These are phyloP conservation scores for Marmota flaviventris DNA, from an alignment of 2,113 vertebrate species.

Conservation along the genomic window DNA sequence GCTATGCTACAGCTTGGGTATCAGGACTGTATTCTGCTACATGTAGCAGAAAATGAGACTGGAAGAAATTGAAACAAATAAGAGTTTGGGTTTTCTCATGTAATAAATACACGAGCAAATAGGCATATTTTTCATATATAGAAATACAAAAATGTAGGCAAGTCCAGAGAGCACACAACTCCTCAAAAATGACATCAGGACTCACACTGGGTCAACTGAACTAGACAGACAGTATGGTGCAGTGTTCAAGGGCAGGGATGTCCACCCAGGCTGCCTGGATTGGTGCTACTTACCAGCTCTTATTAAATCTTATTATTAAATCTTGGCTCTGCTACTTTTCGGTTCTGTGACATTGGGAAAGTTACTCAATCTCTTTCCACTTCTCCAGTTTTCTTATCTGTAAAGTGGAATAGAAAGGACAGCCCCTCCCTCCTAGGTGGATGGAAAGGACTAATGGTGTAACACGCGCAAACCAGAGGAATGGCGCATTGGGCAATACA, in stretches of 20 bases:
- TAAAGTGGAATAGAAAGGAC: background rate
- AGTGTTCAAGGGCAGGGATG: background rate
- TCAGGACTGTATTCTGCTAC: background rate
- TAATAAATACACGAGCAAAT: background rate
- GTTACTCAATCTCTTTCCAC: background rate
- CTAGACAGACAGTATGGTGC: background rate
- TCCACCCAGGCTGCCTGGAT: background rate
- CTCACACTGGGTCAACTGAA: background rate
- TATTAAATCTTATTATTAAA: background rate
- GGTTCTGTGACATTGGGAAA: background rate
- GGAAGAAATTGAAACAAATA: background rate
- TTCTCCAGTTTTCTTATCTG: background rate
- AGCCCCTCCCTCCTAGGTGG: background rate
- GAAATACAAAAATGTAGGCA: constrained; percentile 16
- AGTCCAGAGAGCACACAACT: background rate
- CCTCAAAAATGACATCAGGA: background rate
- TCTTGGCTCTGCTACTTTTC: background rate
- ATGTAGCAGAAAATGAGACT: background rate
- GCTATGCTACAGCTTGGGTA: background rate
- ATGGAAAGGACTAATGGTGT: background rate
- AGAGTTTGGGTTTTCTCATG: background rate
- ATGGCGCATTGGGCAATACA: background rate
- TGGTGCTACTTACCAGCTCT: background rate
- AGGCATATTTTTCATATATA: background rate
- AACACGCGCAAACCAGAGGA: background rate